Conservation (phyloP, 2,888 invertebrate genomes). For the Seira musarum region DNA sequence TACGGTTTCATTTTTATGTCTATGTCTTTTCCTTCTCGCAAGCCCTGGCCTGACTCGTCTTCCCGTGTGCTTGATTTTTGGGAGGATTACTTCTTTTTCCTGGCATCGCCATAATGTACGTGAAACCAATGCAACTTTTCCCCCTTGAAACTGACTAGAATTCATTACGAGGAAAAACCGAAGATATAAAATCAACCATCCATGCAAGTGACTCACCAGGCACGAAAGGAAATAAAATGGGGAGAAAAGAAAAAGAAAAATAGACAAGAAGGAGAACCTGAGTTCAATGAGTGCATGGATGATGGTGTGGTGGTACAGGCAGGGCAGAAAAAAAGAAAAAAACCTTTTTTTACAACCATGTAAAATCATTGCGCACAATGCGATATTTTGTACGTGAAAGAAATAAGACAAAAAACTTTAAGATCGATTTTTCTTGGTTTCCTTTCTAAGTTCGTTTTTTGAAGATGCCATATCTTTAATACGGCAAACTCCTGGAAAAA, state of each 20-base stretch:
- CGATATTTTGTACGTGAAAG: constrained; percentile 74
- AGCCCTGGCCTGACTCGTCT: constrained; percentile 8
- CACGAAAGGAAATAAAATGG: constrained; percentile 46
- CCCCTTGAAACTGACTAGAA: constrained; percentile 28
- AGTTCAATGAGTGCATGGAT: constrained; percentile 12
- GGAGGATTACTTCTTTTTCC: constrained; percentile 33
- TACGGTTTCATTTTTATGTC: constrained; percentile 29
- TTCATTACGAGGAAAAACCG: constrained; percentile 43
- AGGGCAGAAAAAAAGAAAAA: constrained; percentile 63
- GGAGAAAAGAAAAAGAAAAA: constrained; percentile 51
- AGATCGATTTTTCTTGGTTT: constrained; percentile 67
- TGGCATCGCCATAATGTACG: constrained; percentile 1
- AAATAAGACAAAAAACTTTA: constrained; percentile 25
- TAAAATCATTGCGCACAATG: constrained; percentile 76
- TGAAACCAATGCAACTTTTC: constrained; percentile 22
- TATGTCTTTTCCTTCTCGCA: no score
- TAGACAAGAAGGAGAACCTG: constrained; percentile 29
- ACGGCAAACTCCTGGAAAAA: no score
- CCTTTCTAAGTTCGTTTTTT: constrained; percentile 56
- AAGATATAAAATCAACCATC: constrained; percentile 17
- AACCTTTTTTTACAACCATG: constrained; percentile 77
- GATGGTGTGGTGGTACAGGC: no score
- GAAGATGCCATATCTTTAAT: not conserved
- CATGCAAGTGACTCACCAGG: constrained; percentile 46
- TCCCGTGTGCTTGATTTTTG: not conserved